Conservation (phyloP, 2,797 vertebrate species). For the Antrozous pallidus region DNA sequence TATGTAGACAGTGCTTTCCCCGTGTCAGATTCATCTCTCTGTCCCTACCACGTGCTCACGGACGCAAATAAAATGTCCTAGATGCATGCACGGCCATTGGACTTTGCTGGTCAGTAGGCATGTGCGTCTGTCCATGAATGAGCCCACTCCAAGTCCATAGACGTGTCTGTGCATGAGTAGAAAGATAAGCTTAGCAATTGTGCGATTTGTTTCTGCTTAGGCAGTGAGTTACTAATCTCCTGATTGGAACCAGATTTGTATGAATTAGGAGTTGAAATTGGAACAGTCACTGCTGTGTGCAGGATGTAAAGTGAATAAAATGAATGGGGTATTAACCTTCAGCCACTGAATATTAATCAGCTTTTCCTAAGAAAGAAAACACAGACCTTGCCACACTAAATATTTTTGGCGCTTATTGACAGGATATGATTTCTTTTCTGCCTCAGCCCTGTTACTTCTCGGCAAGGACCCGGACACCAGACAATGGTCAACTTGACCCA, state of each 20-base stretch:
- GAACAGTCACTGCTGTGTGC: slow-evolving; percentile 86
- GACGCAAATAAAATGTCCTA: slow-evolving; percentile 23
- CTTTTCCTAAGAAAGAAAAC: slow-evolving; percentile 95
- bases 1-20: not conserved
- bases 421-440: slow-evolving; percentile 84
- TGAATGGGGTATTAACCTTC: slow-evolving; percentile 90
- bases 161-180: not conserved
- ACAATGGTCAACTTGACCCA: slow-evolving; percentile 60
- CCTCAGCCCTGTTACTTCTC: slow-evolving; percentile 77
- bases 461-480: slow-evolving; percentile 60
- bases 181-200: slow-evolving; percentile 74
- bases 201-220: slow-evolving; percentile 83
- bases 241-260: slow-evolving; percentile 92
- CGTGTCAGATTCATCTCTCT: not conserved
- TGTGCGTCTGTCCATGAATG: not conserved
- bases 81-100: not conserved
- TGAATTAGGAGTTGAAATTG: slow-evolving; percentile 85
- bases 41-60: not conserved
- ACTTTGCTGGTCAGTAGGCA: not conserved
- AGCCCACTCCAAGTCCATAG: accelerated
- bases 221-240: slow-evolving; percentile 85
- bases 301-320: slow-evolving; percentile 92
- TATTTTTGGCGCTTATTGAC: slow-evolving; percentile 91
- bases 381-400: slow-evolving; percentile 93
- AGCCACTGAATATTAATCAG: slow-evolving; percentile 97